Conservation (phyloP, 1,140 invertebrate species). For the Ceratina calcarata region DNA sequence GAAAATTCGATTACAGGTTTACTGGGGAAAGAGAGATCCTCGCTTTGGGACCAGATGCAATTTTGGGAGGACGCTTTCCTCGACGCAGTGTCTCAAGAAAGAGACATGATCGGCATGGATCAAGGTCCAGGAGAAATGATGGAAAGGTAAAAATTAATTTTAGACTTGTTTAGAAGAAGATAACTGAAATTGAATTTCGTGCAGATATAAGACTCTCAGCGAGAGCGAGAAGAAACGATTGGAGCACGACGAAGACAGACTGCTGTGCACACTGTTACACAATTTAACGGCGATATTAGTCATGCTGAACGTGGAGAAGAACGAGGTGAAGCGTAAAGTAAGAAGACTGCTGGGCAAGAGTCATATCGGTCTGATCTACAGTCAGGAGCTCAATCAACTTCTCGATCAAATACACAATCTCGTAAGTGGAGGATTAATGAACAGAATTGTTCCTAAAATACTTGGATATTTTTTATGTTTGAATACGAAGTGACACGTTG, state of each 20-base stretch:
- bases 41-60: constrained; percentile 99
- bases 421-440: constrained; percentile 82
- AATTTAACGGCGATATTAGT: constrained; percentile 98
- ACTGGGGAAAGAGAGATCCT: constrained; percentile 88
- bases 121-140: constrained; percentile 99
- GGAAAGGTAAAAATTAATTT: constrained; percentile 86
- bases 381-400: constrained; percentile 97
- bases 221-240: constrained; percentile 96
- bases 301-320: constrained; percentile 94
- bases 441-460: too few relatives aligned
- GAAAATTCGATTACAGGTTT: constrained; percentile 62
- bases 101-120: constrained; percentile 99
- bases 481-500: too few relatives aligned
- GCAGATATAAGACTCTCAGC: constrained; percentile 93
- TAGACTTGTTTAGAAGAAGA: not conserved
- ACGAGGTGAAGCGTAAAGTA: constrained; percentile 95
- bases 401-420: constrained; percentile 97
- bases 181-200: too few relatives aligned
- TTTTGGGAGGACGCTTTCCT: constrained; percentile 99
- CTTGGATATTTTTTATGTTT: not conserved
- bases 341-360: constrained; percentile 97
- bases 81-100: constrained; percentile 98
- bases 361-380: constrained; percentile 98
- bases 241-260: constrained; percentile 98
- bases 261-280: constrained; percentile 97